Conservation (phyloP, 2,113 vertebrate genomes). For the Platycercus adscitus region DNA sequence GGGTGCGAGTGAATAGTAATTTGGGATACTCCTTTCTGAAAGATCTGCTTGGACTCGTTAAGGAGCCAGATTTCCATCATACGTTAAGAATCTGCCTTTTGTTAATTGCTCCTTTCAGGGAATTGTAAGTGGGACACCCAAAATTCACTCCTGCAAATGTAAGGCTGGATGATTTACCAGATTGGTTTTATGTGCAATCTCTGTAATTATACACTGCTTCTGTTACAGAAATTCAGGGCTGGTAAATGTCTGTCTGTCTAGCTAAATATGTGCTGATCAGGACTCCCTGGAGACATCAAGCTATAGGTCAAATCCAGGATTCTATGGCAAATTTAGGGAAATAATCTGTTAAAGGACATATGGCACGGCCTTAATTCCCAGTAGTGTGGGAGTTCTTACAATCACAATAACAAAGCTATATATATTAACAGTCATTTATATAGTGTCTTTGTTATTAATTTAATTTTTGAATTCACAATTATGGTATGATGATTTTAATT, state of each 20-base stretch:
- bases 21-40: background rate
- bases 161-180: background rate
- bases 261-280: slow-evolving; percentile 24
- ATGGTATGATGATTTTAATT: background rate
- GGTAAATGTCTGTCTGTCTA: slow-evolving; percentile 34
- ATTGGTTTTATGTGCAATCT: background rate
- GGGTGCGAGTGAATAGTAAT: background rate
- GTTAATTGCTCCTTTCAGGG: background rate
- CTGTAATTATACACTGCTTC: background rate
- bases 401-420: background rate
- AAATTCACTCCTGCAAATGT: background rate
- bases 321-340: slow-evolving; percentile 34
- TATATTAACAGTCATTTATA: background rate
- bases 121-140: background rate
- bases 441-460: background rate
- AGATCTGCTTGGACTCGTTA: background rate
- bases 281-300: slow-evolving; percentile 6
- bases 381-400: background rate
- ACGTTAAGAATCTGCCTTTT: background rate
- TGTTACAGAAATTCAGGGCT: background rate
- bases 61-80: background rate
- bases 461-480: background rate
- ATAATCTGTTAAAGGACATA: slow-evolving; percentile 24
- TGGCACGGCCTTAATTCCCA: background rate
- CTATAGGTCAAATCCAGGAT: slow-evolving; percentile 8